Conservation (phyloP, 2,113 vertebrate genomes). For the Apus apus region DNA sequence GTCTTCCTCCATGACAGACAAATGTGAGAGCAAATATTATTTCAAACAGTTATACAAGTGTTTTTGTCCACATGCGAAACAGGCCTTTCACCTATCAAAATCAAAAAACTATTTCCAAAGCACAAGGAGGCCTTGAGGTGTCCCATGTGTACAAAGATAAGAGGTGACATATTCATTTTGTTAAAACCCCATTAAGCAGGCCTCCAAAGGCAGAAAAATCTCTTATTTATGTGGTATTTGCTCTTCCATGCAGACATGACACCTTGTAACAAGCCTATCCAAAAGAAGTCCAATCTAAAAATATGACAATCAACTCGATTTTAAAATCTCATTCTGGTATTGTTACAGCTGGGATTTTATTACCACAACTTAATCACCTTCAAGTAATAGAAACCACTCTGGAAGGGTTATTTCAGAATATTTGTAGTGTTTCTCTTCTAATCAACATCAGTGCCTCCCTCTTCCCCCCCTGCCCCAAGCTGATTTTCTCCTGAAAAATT, state of each 20-base stretch:
- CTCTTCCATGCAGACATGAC: neutral
- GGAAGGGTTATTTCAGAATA: neutral
- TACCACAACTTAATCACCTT: neutral
- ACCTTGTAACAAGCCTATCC: neutral
- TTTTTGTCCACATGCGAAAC: neutral
- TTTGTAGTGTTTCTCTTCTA: neutral
- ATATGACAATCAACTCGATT: neutral
- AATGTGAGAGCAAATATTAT: neutral
- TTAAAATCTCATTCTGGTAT: neutral
- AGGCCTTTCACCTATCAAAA: slow-evolving; percentile 29
- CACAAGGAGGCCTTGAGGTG: slow-evolving; percentile 2
- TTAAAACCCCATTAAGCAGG: neutral
- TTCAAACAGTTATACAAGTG: neutral
- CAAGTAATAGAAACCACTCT: neutral
- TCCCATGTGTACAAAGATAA: slow-evolving; percentile 27
- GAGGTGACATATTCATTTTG: slow-evolving; percentile 18
- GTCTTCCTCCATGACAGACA: neutral
- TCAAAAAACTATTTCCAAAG: slow-evolving; percentile 19
- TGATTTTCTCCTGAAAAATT: neutral
- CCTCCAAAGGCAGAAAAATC: neutral
- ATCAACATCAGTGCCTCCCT: neutral
- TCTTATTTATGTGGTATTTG: neutral
- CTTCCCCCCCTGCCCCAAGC: neutral
- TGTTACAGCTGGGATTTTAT: slow-evolving; percentile 5
- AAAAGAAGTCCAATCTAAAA: neutral